Base-by-base conservation (phyloP, 1,140 invertebrate species). In the Thaumetopoea pityocampa region DNA sequence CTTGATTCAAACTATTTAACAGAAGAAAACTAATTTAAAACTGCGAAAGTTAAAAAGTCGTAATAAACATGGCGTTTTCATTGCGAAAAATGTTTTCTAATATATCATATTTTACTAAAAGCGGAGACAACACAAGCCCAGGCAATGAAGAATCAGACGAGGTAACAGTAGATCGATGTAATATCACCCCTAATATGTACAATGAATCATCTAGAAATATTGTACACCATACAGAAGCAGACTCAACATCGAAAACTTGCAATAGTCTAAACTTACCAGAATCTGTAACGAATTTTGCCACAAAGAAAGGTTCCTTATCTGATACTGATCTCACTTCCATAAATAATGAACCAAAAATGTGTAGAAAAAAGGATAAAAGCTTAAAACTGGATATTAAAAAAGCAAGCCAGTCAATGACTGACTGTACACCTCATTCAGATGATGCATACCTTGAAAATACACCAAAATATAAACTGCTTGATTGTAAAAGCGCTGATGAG, bases 41-140 rank as follows among this genome's bases (percentile, higher is more conserved):
- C 10, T 11, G 12, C 14, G 6, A 24, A 3, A 6, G 14, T 6
- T n/a, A 9, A 4, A n/a, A 41, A 22, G 17, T 14, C 12, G 8
- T n/a, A n/a, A 5, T 7, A 46, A 63, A 49, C 51, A 83, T 83
- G 79, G 72, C 74, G 66, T 83, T 79, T 57, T 72, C 79, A 6
- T 52, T 79, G 10, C 45, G 68, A 37, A 72, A 70, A 48, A 83
- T 83, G 50, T 46, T 83, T 26, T 81, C 77, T 4, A 80, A 79
- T 29, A 83, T 81, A 17, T 68, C 49, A 14, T 78, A 80, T 47
- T 81, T 83, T 43, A 73, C 78, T 37, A 80, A 73, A 48, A 33
- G 65, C 2, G 72, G 57, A 1, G 68, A 67, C 1, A 42, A 54
- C 6, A 8, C 3, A 0, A 46, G 29, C 18, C 16, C 8, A 8